Conservation (phyloP, 2,113 vertebrate species). For the Verasper variegatus region DNA sequence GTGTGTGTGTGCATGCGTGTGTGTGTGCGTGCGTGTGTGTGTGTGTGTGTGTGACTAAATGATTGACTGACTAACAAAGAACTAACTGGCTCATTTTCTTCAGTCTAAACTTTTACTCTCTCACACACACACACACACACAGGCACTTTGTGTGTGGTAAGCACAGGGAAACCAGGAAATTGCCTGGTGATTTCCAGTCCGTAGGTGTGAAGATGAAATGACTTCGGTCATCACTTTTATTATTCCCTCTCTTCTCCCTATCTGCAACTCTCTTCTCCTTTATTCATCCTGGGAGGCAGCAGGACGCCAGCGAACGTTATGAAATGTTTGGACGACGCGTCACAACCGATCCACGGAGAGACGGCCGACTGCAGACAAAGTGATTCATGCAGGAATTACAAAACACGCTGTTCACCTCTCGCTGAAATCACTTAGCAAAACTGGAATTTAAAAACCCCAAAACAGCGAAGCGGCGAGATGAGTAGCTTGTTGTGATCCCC, state of each 20-base stretch:
- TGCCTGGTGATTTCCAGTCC: constrained; percentile 59
- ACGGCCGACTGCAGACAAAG: constrained; percentile 17
- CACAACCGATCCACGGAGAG: constrained; percentile 52
- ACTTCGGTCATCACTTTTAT: constrained; percentile 59
- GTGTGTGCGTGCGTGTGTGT: not conserved
- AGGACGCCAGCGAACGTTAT: constrained; percentile 26
- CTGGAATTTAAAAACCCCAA: constrained; percentile 12
- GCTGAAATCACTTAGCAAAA: constrained; percentile 28
- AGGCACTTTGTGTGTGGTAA: constrained; percentile 14
- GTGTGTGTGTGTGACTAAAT: not conserved
- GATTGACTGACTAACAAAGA: not conserved
- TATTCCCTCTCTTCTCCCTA: constrained; percentile 19
- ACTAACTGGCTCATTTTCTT: not conserved
- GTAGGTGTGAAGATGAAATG: constrained; percentile 61
- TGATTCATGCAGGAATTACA: constrained; percentile 28
- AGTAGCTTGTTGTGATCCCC: constrained; percentile 28
- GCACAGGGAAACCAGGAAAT: constrained; percentile 59
- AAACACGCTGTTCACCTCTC: constrained; percentile 1
- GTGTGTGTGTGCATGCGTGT: not conserved
- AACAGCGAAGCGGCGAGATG: constrained; percentile 19
- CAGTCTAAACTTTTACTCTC: too few relatives aligned
- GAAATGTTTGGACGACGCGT: constrained; percentile 50
- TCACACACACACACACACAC: constrained; percentile 8
- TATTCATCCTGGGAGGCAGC: constrained; percentile 36
- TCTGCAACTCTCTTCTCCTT: constrained; percentile 30